Base-by-base conservation (phyloP, 1,140 invertebrate species). In the Pachyrhynchus sulphureomaculatus region DNA sequence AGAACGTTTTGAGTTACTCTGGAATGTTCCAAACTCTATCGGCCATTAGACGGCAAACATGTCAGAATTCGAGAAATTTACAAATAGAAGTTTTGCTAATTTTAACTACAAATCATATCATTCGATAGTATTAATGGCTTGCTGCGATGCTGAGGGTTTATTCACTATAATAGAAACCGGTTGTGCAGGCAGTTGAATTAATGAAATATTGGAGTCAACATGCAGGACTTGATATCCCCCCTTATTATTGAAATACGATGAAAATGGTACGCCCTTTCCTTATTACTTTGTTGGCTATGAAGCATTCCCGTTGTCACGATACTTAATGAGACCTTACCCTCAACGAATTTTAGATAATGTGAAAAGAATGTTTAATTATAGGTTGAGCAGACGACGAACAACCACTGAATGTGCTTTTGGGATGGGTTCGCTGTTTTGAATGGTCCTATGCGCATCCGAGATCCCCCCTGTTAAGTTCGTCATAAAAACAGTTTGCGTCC, bases 211-310 rank as follows among this genome's bases (percentile, higher is more conserved):
- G 32, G 51, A 51, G n/a, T 33, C 29, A 26, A 44, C 12, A 4
- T 62, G 58, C 36, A 49, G 41, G 53, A 49, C 54, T 17, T 18
- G 24, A 55, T 21, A 4, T 2, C 6, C 4, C 8, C 2, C 9
- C 12, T 10, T 5, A 3, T 4, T 42, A 4, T 24, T 56, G 26
- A 18, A 4, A 15, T 10, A 34, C 24, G 24, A 45, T 34, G 41
- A 45, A 44, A n/a, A 3, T 45, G 23, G 21, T 3, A 9, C 9
- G 24, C 21, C 41, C 3, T 65, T 69, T 20, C 77, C 77, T n/a
- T 73, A 69, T 59, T 72, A 76, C 32, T 74, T 81, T 67, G 67
- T 79, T 20, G 79, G 71, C 33, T 78, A 81, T 71, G 75, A 74
- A 53, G 77, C 76, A 23, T 82, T 81, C 69, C 65, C 73, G 34